Conservation (phyloP, 2,113 vertebrate species). For the Acanthisitta chloris region DNA sequence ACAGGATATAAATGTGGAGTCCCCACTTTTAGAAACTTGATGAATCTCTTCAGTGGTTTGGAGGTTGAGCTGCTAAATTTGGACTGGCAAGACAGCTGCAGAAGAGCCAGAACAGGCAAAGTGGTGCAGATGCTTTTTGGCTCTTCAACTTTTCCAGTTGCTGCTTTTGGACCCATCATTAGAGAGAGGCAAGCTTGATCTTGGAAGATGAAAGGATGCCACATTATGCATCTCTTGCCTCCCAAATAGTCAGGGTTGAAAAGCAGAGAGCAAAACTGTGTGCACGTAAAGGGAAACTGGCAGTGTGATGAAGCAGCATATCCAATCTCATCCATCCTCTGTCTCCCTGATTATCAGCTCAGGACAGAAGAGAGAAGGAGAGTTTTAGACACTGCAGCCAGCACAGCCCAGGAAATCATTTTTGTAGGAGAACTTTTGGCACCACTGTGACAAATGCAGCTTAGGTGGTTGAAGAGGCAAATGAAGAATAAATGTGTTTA, state of each 20-base stretch:
- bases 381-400: not conserved
- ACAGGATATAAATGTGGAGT: not conserved
- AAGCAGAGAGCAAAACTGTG: not conserved
- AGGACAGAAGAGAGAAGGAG: not conserved
- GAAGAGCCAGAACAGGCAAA: not conserved
- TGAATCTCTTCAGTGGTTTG: not conserved
- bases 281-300: not conserved
- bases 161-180: not conserved
- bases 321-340: not conserved
- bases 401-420: not conserved
- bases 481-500: not conserved
- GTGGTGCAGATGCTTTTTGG: not conserved
- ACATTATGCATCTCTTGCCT: not conserved
- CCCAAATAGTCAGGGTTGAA: not conserved
- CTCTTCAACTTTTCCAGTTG: not conserved
- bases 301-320: not conserved
- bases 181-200: not conserved
- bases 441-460: not conserved
- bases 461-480: not conserved
- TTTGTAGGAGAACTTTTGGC: not conserved
- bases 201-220: not conserved
- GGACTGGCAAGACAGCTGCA: slow-evolving; percentile 13
- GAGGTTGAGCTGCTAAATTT: not conserved
- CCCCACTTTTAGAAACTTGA: not conserved
- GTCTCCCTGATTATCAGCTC: not conserved